Percentiles rank a stretch among this genome's conserved stretches.
Evolutionary conservation across 1,140 invertebrate genomes (phyloP).

Genomic region (Bombus ignitus): DNA sequence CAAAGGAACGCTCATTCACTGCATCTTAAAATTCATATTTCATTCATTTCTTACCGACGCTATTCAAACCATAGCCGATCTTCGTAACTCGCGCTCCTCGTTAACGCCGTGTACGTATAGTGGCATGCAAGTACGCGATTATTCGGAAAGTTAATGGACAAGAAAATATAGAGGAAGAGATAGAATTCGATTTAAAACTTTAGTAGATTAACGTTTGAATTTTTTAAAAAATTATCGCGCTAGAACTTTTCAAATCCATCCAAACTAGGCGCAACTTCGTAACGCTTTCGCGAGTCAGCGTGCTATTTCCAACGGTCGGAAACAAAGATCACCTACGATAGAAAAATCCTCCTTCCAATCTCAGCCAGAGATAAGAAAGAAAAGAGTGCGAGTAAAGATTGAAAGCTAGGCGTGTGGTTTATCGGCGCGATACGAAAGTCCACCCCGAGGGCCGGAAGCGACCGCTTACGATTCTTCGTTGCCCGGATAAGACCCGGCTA

Average conservation of each 20-base stretch:
- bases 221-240: too few relatives aligned
- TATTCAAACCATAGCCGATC: neutral
- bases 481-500: constrained; percentile 66
- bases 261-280: too few relatives aligned
- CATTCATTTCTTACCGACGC: neutral
- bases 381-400: neutral
- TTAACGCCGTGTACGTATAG: neutral
- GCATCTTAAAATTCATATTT: neutral
- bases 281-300: too few relatives aligned
- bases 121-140: too few relatives aligned
- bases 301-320: too few relatives aligned
- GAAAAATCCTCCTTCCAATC: too few relatives aligned
- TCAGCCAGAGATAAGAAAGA: neutral
- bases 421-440: constrained; percentile 66
- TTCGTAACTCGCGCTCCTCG: neutral
- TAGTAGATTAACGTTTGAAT: too few relatives aligned
- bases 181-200: too few relatives aligned
- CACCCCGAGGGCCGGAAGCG: constrained; percentile 72
- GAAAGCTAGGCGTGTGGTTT: constrained; percentile 55
- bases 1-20: neutral
- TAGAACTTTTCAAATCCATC: rapidly evolving
- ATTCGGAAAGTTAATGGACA: too few relatives aligned
- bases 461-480: constrained; percentile 70
- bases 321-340: too few relatives aligned
- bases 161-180: too few relatives aligned